Percentiles rank a stretch among this genome's conserved stretches.
These are phyloP conservation scores for Protomyctophum bolini DNA, from an alignment of 2,113 vertebrate genomes.

Conservation along the genomic window DNA sequence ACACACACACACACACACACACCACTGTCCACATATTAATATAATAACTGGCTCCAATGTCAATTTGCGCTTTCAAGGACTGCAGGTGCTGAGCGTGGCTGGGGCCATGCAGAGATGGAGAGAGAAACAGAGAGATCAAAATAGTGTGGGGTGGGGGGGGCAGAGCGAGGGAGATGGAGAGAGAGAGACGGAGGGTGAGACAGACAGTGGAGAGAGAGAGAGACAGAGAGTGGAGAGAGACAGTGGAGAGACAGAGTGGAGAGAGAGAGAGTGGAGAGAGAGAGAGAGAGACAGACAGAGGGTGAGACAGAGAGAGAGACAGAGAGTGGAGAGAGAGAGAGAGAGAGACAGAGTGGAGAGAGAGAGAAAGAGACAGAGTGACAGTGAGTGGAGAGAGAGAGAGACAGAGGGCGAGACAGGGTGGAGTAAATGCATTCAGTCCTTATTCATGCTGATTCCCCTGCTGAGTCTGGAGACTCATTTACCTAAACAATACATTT, in stretches of 20 bases:
- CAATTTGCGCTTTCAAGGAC: slow-evolving; percentile 75
- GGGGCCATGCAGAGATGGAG: slow-evolving; percentile 54
- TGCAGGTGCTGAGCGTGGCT: slow-evolving; percentile 59
- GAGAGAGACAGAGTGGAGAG: too few relatives aligned
- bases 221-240: not conserved
- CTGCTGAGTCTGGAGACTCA: slow-evolving; percentile 66
- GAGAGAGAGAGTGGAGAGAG: slow-evolving; percentile 16
- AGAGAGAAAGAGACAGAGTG: too few relatives aligned
- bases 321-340: slow-evolving; percentile 47
- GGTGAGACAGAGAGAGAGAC: slow-evolving; percentile 35
- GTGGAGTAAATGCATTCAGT: slow-evolving; percentile 68
- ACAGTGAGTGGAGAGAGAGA: not conserved
- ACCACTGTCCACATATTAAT: slow-evolving; percentile 57
- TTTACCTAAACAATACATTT: slow-evolving; percentile 75
- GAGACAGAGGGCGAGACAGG: slow-evolving; percentile 15
- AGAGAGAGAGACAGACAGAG: slow-evolving; percentile 20
- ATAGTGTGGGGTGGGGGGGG: not conserved
- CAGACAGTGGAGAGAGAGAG: slow-evolving; percentile 5
- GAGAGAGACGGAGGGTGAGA: slow-evolving; percentile 9
- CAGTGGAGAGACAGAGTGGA: slow-evolving; percentile 8
- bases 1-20: slow-evolving; percentile 7
- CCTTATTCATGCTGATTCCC: slow-evolving; percentile 70
- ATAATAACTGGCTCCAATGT: slow-evolving; percentile 64
- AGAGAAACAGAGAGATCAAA: slow-evolving; percentile 7
- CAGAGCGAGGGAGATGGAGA: not conserved